Base-by-base conservation (phyloP, 2,888 invertebrate genomes). In the Melanophora roralis region DNA sequence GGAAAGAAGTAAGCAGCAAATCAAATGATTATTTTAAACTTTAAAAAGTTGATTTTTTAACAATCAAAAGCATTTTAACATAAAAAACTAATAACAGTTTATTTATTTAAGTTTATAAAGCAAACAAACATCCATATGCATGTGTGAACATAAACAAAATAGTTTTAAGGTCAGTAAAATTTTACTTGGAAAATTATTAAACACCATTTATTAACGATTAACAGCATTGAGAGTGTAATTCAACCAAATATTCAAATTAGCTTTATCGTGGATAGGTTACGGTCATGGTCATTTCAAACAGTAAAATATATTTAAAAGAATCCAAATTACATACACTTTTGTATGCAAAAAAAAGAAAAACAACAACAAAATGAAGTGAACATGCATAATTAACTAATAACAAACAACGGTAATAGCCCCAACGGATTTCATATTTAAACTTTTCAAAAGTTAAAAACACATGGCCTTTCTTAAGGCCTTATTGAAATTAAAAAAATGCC, bases 191-290 rank as follows among this genome's bases (percentile, higher is more conserved):
- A 53, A 71, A 71, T 75, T 62, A 67, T 71, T 67, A 62, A 65
- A 59, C 51, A 40, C 21, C 57, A 53, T 75, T 64, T 76, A 69
- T 57, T 62, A 53, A 19, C 51, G 51, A 45, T 65, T 27, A 27
- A 6, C 6, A 21, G n/a, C 57, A 73, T 67, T 71, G 49, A 69
- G 68, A 51, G 75, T 55, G 60, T 67, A 62, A 68, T 62, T 47
- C 38, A 60, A 34, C 76, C 76, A 76, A 76, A 76, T 69, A 40
- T 55, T 67, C 65, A 75, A 75, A 71, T 79, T 71, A 67, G n/a
- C n/a, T n/a, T 38, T 51, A 47, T 40, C 75, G 71, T 40, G 64
- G 47, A 59, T 53, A 53, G 79, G 79, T 49, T 60, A 73, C 34
- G 60, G 53, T 69, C 74, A 79, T 49, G 75, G 79, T 49, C 79